Evolutionary conservation across 2,113 vertebrate genomes (phyloP), one percentile per base, ranked within the genome.

Genomic region (Ptilorrhoa leucosticta): DNA sequence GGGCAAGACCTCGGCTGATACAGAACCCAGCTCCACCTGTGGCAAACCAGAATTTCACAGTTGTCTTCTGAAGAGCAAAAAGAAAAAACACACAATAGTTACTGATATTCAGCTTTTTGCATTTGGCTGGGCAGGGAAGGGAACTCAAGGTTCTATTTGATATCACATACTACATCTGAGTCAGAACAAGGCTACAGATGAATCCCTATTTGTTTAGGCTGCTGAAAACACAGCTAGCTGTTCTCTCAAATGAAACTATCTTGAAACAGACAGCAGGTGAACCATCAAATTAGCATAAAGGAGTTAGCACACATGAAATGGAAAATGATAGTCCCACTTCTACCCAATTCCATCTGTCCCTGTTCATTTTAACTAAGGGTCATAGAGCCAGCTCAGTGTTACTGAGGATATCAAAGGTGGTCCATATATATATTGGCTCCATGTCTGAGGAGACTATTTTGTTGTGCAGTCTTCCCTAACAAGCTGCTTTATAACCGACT

Each of bases 21-120:
- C 99, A 99, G 97, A 99, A 99, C 3, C 99, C 99, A 11, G 99
- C 99, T 83, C 99, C 99, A 10, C 99, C 99, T 3, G 99, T 99
- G 40, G 99, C 99, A 48, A 99, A 99, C 99, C 99, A 99, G 98
- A 99, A 99, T 97, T 99, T 99, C 89, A 99, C 98, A 0, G 99
- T 98, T 27, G 98, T 96, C 98, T 99, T 94, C 83, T 96, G 87
- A 57, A 86, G 42, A 92, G 48, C 53, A 89, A 77, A 47, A 89
- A 94, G 72, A 85, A 90, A 92, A 92, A 95, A 82, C 48, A 95
- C 30, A 87, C 3, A 56, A 8, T 13, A 83, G 83, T 96, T 90
- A 97, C 51, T 33, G 78, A 82, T 28, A 40, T 56, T 73, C 24
- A n/a, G 12, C 9, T 48, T 80, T 78, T 72, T 42, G 23, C 24